Conservation (phyloP, 1,140 invertebrate species). For the Pogonomyrmex californicus region DNA sequence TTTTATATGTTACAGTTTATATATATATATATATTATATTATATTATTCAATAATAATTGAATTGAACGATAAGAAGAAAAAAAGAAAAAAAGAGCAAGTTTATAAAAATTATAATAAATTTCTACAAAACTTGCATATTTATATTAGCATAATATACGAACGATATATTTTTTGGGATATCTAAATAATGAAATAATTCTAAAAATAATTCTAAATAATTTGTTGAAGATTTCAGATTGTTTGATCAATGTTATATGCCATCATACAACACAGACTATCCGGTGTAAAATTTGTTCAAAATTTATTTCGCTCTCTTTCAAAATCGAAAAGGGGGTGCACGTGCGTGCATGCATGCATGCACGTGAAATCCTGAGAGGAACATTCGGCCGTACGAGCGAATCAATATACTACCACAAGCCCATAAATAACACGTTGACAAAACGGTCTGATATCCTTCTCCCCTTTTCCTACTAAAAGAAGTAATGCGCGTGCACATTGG, state of each 20-base stretch:
- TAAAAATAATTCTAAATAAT: constrained; percentile 1
- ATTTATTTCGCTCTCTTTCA: background rate
- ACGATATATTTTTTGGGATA: background rate
- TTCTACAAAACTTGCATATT: background rate
- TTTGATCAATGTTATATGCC: background rate
- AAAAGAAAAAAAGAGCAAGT: background rate
- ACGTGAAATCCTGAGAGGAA: background rate
- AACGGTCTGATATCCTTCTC: constrained; percentile 68
- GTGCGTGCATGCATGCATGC: background rate
- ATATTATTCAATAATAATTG: background rate
- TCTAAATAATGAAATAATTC: background rate
- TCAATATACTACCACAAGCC: constrained; percentile 75
- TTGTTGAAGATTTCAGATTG: background rate
- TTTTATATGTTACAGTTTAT: background rate
- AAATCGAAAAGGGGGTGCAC: background rate
- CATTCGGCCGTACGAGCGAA: constrained; percentile 61
- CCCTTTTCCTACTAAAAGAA: constrained; percentile 18
- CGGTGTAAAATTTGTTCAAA: background rate
- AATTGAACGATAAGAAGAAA: background rate
- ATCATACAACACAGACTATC: background rate
- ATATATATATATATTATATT: too few species aligned
- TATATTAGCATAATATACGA: background rate
- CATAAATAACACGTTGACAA: constrained; percentile 80
- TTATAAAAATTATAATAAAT: background rate
- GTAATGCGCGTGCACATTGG: background rate